These are phyloP conservation scores for Brachycybe producta DNA, from an alignment of 2,888 invertebrate species.

Conservation along the genomic window DNA sequence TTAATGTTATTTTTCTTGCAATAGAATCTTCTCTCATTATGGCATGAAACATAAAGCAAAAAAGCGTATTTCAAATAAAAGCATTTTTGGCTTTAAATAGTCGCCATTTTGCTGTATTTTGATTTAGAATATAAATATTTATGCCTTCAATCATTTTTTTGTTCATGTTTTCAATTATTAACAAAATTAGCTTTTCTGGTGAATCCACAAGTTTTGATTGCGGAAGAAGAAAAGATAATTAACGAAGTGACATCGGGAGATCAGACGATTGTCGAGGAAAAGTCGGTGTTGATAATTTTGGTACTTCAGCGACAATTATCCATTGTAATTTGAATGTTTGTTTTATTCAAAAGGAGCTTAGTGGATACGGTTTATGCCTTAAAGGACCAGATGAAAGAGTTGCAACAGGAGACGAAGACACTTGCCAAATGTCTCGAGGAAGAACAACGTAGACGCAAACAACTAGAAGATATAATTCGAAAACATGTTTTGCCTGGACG, in stretches of 20 bases:
- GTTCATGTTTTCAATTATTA: not conserved
- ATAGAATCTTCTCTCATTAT: too few relatives aligned
- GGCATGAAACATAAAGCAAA: too few relatives aligned
- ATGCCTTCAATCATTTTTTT: not conserved
- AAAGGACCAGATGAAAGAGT: constrained; percentile 55
- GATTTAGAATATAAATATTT: too few relatives aligned
- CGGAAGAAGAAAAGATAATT: constrained; percentile 44
- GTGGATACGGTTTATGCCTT: constrained; percentile 64
- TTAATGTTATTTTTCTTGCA: too few relatives aligned
- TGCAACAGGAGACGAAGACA: constrained; percentile 43
- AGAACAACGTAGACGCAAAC: constrained; percentile 45
- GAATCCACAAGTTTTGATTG: constrained; percentile 39
- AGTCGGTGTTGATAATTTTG: constrained; percentile 29
- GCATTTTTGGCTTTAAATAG: too few relatives aligned
- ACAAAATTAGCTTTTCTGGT: constrained; percentile 25
- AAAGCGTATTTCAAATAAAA: too few relatives aligned
- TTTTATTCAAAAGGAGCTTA: constrained; percentile 44
- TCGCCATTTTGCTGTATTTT: not conserved
- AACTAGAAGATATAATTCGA: constrained; percentile 35
- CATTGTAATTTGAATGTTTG: constrained; percentile 1
- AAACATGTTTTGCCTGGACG: constrained; percentile 22
- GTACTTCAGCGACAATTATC: not conserved
- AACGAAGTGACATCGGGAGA: constrained; percentile 39
- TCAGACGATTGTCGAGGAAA: constrained; percentile 39
- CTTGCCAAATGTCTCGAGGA: constrained; percentile 51